phyloP scores from a whole-genome alignment of 1,140 invertebrate genomes.

The Heterodera schachtii region DNA sequence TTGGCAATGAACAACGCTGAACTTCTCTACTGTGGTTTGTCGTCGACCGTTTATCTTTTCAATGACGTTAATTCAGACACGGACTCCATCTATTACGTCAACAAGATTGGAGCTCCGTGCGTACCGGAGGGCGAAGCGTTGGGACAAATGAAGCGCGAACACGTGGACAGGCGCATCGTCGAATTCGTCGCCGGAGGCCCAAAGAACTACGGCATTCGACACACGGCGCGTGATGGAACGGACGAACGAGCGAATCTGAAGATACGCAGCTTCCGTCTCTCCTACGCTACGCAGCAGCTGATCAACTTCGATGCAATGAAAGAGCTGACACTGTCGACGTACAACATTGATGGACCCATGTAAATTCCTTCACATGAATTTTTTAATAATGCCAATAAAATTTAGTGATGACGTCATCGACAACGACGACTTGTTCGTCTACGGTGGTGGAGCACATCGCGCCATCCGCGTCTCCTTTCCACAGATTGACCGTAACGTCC shows the following conservation, averaged over 20 bases:
- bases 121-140: slow-evolving; percentile 10
- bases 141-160: slow-evolving; percentile 8
- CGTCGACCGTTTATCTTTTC: no score
- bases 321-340: background rate
- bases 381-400: background rate
- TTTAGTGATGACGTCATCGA: slow-evolving; percentile 11
- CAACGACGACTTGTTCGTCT: background rate
- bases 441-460: background rate
- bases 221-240: background rate
- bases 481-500: background rate
- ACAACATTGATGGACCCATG: slow-evolving; percentile 5
- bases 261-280: slow-evolving; percentile 9
- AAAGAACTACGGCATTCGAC: slow-evolving; percentile 28
- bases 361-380: background rate
- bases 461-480: slow-evolving; percentile 1
- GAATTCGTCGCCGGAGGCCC: slow-evolving; percentile 27
- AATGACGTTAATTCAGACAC: background rate
- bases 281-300: slow-evolving; percentile 15
- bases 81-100: slow-evolving; percentile 1
- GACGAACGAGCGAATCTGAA: slow-evolving; percentile 12
- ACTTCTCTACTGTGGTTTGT: background rate
- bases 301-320: slow-evolving; percentile 22
- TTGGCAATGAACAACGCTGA: no score
- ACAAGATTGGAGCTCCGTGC: background rate
- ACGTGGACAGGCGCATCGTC: slow-evolving; percentile 10